Evolutionary conservation across 2,797 vertebrate genomes (phyloP).

Genomic region (Melanitta fusca): DNA sequence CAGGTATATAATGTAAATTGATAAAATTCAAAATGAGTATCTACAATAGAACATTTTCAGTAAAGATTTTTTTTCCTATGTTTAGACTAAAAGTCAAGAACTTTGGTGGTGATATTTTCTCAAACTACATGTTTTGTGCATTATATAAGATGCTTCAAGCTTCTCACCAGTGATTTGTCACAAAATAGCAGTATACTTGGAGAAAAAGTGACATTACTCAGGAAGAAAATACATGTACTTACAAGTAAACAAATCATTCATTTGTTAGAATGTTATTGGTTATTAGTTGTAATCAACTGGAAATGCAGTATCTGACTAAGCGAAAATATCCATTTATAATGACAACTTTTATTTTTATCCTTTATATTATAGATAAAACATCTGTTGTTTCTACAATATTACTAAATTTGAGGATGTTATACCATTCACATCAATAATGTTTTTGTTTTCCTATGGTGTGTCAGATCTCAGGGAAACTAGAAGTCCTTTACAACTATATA

Average conservation of each 20-base stretch:
- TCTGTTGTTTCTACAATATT: neutral
- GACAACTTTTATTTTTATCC: neutral
- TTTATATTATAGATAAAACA: neutral
- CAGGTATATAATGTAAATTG: neutral
- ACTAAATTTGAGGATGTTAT: neutral
- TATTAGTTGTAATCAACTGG: neutral
- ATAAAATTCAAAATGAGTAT: neutral
- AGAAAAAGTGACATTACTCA: neutral
- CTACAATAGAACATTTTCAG: neutral
- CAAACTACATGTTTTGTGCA: neutral
- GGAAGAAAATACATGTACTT: neutral
- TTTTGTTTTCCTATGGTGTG: neutral
- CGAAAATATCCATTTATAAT: neutral
- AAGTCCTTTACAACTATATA: neutral
- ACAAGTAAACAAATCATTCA: neutral
- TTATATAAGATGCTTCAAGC: neutral
- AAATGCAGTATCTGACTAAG: neutral
- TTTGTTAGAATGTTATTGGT: neutral
- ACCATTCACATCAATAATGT: neutral
- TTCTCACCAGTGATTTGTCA: neutral
- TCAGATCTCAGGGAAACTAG: neutral
- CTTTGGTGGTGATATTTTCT: neutral
- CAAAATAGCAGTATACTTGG: neutral
- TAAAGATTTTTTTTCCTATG: neutral
- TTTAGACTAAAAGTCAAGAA: neutral